These are phyloP conservation scores for Microtus montanus DNA, from an alignment of 2,113 vertebrate genomes.

Conservation along the genomic window DNA sequence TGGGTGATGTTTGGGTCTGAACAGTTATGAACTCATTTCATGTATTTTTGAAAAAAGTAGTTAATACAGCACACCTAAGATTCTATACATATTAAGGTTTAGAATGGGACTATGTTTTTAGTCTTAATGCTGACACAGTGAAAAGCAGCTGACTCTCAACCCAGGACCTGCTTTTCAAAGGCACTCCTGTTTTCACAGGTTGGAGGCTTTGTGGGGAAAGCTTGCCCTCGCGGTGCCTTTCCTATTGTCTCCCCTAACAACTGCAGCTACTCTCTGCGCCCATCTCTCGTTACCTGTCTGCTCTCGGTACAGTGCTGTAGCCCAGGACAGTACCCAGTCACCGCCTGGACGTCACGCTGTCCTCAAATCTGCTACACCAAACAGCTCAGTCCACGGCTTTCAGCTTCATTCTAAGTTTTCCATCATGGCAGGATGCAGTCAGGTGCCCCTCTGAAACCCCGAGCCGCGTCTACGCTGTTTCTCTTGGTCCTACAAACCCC, in stretches of 20 bases:
- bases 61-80: not conserved
- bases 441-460: not conserved
- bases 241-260: not conserved
- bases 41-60: constrained; percentile 10
- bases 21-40: not conserved
- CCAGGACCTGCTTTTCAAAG: not conserved
- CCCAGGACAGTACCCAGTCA: not conserved
- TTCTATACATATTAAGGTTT: not conserved
- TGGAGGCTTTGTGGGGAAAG: not conserved
- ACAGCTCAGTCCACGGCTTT: not conserved
- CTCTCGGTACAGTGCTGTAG: not conserved
- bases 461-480: not conserved
- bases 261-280: not conserved
- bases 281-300: not conserved
- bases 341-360: not conserved
- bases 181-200: not conserved
- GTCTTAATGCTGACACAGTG: not conserved
- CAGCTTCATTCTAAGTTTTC: not conserved
- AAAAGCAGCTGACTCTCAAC: constrained; percentile 5
- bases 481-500: too few relatives aligned
- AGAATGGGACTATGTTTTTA: not conserved
- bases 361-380: not conserved
- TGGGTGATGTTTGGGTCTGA: not conserved
- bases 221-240: not conserved
- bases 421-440: not conserved